Base-by-base conservation (phyloP, 2,113 vertebrate genomes). In the Alligator mississippiensis region DNA sequence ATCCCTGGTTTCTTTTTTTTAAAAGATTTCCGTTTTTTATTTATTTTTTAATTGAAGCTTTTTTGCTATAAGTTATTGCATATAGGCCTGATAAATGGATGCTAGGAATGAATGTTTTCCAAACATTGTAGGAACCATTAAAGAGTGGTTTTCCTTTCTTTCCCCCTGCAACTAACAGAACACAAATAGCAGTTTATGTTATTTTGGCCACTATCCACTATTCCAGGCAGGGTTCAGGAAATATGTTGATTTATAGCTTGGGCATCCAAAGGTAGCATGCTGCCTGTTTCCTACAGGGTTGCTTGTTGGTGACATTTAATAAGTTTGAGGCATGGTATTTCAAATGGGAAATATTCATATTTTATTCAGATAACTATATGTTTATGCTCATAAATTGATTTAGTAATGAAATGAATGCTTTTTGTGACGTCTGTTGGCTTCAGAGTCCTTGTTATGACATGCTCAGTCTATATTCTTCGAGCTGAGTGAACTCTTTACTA, bases 211-310 rank as follows among this genome's bases (percentile, higher is more conserved):
- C 94, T 94, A 77, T 96, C 95, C 96, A 96, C 95, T 93, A 76
- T 96, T 95, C 90, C 95, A 96, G 94, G 88, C 95, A 88, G 95
- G 81, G 95, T 89, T 92, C 95, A 96, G 95, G 97, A 97, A 97
- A 96, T 94, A 90, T 94, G 89, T 85, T 97, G 97, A 97, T 97
- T 97, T 97, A 96, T 90, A 89, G 77, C 7, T 88, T 93, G 80
- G 96, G 38, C 93, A 96, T 95, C 95, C 94, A 94, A 82, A 96
- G 88, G 94, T 96, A 96, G 94, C 92, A 90, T 55, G 94, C 86
- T 95, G 92, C 92, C 80, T 94, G 88, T 90, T 96, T 97, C 96
- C 95, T 97, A 96, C 19, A 82, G 93, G 96, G 95, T 84, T 96
- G 94, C 89, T 90, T 91, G 38, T 90, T 85, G 93, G 95, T 97